phyloP scores from a whole-genome alignment of 92 coral and sea anemone species.

The Porites lobata region DNA sequence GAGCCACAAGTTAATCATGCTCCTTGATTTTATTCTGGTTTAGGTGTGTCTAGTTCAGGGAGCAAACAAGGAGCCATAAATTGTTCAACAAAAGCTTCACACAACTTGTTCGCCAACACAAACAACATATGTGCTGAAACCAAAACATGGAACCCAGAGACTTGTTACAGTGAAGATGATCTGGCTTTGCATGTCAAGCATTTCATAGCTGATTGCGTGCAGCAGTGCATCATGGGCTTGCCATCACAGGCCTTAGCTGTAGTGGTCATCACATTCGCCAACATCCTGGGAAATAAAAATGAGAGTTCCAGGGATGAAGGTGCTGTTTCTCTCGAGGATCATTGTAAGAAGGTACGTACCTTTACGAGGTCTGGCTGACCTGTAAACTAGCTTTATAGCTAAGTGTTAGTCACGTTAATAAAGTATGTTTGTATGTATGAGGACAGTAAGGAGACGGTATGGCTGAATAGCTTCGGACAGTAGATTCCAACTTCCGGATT shows the following conservation, averaged over 20 bases:
- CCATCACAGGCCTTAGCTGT: constrained; percentile 94
- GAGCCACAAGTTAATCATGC: not conserved
- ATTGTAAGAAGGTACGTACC: constrained; percentile 87
- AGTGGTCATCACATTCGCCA: constrained; percentile 78
- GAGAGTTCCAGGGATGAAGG: constrained; percentile 48
- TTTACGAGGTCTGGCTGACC: not conserved
- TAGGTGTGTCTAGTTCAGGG: constrained; percentile 31
- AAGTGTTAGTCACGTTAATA: not conserved
- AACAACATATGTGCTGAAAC: constrained; percentile 3
- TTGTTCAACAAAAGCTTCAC: constrained; percentile 31
- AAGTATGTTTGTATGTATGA: not conserved
- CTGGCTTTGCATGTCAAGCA: constrained; percentile 84
- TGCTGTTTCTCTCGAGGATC: constrained; percentile 74
- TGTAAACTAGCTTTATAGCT: not conserved
- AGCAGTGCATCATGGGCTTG: constrained; percentile 93
- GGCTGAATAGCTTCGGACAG: not conserved
- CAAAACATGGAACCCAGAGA: constrained; percentile 80
- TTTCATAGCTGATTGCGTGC: constrained; percentile 94
- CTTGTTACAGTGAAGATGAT: constrained; percentile 92
- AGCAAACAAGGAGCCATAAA: constrained; percentile 8
- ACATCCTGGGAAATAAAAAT: constrained; percentile 65
- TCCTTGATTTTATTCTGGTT: not conserved
- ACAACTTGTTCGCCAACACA: constrained; percentile 29
- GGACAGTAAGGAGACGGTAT: not conserved
- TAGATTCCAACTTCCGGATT: too few relatives aligned